These are phyloP conservation scores for Lithodes maja DNA, from an alignment of 2,888 invertebrate genomes.

Conservation along the genomic window DNA sequence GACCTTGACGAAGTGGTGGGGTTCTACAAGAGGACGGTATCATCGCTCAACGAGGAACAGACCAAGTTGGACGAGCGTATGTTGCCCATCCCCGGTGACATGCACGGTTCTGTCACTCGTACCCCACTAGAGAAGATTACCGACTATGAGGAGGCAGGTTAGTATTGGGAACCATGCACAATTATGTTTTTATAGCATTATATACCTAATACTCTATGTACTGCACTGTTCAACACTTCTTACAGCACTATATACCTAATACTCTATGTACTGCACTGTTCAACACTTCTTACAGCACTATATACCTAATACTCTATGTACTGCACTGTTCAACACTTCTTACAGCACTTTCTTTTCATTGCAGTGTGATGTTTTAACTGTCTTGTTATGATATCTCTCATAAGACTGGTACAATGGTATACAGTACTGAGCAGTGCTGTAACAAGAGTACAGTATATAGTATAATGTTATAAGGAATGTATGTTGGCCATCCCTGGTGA, in stretches of 20 bases:
- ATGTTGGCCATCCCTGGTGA: too few relatives aligned
- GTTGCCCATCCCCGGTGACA: slow-evolving; percentile 87
- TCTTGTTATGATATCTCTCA: too few relatives aligned
- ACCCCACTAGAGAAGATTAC: slow-evolving; percentile 80
- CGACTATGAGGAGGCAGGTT: slow-evolving; percentile 83
- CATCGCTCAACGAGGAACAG: slow-evolving; percentile 79
- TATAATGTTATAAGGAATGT: too few relatives aligned
- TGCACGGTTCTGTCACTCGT: slow-evolving; percentile 86
- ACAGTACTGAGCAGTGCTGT: too few relatives aligned
- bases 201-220: not conserved
- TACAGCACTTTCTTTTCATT: too few relatives aligned
- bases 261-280: not conserved
- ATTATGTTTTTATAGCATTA: too few relatives aligned
- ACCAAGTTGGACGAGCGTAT: slow-evolving; percentile 86
- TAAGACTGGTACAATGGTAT: too few relatives aligned
- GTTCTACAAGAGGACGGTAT: slow-evolving; percentile 81
- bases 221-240: not conserved
- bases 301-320: not conserved
- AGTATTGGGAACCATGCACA: not conserved
- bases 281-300: not conserved
- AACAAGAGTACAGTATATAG: too few relatives aligned
- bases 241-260: not conserved
- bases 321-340: not conserved
- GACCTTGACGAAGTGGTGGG: slow-evolving; percentile 83
- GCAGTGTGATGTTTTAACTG: too few relatives aligned